A percentile compares a stretch with the other conserved stretches of the same genome.
phyloP scores from a whole-genome alignment of 2,113 vertebrate genomes.

The Heterochromis multidens region DNA sequence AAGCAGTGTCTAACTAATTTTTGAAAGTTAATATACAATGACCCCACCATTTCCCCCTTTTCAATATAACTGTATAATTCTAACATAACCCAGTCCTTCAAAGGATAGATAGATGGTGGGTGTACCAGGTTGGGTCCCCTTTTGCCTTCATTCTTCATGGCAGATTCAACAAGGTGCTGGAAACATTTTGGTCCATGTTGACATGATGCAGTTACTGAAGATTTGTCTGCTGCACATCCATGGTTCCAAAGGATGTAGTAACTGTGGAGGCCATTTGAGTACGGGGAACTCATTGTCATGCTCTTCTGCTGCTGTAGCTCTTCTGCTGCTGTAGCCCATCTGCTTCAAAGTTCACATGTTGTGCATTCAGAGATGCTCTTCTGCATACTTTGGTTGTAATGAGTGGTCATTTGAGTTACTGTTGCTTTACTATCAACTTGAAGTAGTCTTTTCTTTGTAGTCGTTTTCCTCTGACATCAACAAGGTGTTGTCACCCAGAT shows the following conservation, averaged over 20 bases:
- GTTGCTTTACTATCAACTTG: neutral
- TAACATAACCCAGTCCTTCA: too few species aligned
- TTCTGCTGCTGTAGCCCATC: neutral
- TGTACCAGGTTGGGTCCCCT: too few species aligned
- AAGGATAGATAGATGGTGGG: too few species aligned
- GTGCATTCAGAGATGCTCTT: neutral
- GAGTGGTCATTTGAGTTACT: neutral
- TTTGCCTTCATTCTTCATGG: neutral
- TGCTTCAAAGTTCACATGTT: neutral
- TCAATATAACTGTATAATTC: neutral
- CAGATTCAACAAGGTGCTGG: neutral
- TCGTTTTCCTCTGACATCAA: neutral
- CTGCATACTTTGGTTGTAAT: neutral
- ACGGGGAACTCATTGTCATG: neutral
- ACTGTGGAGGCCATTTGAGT: neutral
- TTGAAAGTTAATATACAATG: neutral
- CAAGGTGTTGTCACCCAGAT: neutral
- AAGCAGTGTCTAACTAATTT: neutral
- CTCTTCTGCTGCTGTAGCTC: neutral
- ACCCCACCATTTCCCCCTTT: too few species aligned
- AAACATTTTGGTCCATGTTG: neutral
- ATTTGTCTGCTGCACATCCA: neutral
- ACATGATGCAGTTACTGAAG: neutral
- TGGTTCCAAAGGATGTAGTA: neutral
- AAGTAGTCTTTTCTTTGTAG: neutral